These are phyloP conservation scores for Phainopepla nitens DNA, from an alignment of 2,113 vertebrate species.

Conservation along the genomic window DNA sequence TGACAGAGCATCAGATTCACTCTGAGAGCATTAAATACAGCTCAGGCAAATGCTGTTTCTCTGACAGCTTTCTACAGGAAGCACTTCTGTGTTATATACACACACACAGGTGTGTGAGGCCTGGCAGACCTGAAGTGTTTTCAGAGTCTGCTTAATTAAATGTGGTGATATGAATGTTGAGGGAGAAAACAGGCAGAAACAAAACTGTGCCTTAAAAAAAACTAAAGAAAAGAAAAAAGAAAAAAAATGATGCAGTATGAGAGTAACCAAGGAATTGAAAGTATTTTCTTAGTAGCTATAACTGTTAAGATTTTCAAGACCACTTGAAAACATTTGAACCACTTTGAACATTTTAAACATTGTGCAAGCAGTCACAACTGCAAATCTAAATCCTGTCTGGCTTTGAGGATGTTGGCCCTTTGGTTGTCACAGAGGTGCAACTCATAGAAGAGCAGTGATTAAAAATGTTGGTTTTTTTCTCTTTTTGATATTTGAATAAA, in stretches of 20 bases:
- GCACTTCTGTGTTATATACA: not conserved
- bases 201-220: not conserved
- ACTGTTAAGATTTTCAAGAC: not conserved
- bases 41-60: not conserved
- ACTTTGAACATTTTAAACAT: not conserved
- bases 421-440: not conserved
- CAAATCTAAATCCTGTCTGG: not conserved
- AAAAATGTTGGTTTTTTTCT: not conserved
- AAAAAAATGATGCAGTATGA: rapidly evolving
- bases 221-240: rapidly evolving
- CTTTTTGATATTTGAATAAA: not conserved
- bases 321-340: no score
- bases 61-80: not conserved
- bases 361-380: not conserved
- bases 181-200: not conserved
- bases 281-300: not conserved
- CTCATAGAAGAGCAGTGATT: not conserved
- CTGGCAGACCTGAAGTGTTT: not conserved
- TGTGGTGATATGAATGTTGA: not conserved
- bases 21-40: not conserved
- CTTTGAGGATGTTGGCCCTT: not conserved
- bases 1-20: not conserved
- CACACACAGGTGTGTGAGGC: not conserved
- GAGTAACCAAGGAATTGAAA: not conserved
- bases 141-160: not conserved